Evolutionary conservation across 64 coral and sea anemone genomes (phyloP).

Genomic region (Pachyseris speciosa): DNA sequence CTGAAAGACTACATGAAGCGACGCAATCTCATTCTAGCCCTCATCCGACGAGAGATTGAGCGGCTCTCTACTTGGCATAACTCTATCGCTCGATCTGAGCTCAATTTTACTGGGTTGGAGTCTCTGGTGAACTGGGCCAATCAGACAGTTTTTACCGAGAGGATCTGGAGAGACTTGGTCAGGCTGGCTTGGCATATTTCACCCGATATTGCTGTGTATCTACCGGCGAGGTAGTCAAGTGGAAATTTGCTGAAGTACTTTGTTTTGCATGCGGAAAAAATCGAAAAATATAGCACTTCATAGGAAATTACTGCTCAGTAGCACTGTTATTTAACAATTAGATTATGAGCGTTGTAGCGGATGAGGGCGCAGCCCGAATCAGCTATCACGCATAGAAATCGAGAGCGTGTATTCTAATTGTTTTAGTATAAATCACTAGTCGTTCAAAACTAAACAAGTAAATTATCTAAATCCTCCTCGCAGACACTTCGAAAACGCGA

Average conservation of each 20-base stretch:
- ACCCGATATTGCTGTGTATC: slow-evolving; percentile 85
- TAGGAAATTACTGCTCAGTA: too few relatives aligned
- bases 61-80: slow-evolving; percentile 96
- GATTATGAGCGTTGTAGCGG: too few relatives aligned
- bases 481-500: too few relatives aligned
- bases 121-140: slow-evolving; percentile 86
- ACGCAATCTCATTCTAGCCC: slow-evolving; percentile 89
- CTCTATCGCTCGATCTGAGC: slow-evolving; percentile 66
- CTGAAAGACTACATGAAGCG: slow-evolving; percentile 86
- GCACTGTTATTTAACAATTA: too few relatives aligned
- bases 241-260: background rate
- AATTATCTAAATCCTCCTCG: too few relatives aligned
- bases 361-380: too few relatives aligned
- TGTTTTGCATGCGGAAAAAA: background rate
- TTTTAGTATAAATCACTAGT: too few relatives aligned
- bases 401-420: too few relatives aligned
- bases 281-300: too few relatives aligned
- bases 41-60: slow-evolving; percentile 88
- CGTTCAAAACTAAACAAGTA: too few relatives aligned
- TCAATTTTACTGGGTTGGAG: slow-evolving; percentile 68
- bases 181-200: slow-evolving; percentile 93
- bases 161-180: slow-evolving; percentile 92
- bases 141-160: slow-evolving; percentile 91
- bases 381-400: too few relatives aligned
- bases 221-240: slow-evolving; percentile 84